Evolutionary conservation across 2,797 vertebrate genomes (phyloP).

Genomic region (Coluber constrictor): DNA sequence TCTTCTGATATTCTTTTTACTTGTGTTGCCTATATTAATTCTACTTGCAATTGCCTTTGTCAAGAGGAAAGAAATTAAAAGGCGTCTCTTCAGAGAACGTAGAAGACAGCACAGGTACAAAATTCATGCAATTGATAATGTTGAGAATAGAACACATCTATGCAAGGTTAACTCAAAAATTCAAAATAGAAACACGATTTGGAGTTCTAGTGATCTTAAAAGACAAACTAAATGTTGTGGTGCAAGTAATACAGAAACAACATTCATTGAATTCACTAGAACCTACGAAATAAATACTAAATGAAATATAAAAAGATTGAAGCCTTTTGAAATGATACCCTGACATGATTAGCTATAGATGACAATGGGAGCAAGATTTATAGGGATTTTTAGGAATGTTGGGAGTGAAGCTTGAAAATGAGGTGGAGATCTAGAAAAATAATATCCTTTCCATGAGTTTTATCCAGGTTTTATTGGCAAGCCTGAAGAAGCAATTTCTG

Average conservation of each 20-base stretch:
- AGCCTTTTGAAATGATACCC: background rate
- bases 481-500: background rate
- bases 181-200: background rate
- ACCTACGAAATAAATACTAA: background rate
- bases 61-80: slow-evolving; percentile 73
- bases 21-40: slow-evolving; percentile 75
- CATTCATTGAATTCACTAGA: background rate
- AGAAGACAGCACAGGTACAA: slow-evolving; percentile 65
- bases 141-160: background rate
- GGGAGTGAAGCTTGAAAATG: background rate
- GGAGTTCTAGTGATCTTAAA: background rate
- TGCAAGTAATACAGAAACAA: background rate
- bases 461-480: background rate
- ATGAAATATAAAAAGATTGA: background rate
- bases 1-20: slow-evolving; percentile 85
- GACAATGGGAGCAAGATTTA: background rate
- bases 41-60: slow-evolving; percentile 60
- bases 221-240: background rate
- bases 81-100: slow-evolving; percentile 64
- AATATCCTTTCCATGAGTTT: background rate
- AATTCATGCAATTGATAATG: background rate
- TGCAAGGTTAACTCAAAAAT: background rate
- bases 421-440: background rate
- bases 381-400: background rate
- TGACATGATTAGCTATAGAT: background rate